phyloP scores from a whole-genome alignment of 2,888 invertebrate genomes.

The Eristalis intricaria region DNA sequence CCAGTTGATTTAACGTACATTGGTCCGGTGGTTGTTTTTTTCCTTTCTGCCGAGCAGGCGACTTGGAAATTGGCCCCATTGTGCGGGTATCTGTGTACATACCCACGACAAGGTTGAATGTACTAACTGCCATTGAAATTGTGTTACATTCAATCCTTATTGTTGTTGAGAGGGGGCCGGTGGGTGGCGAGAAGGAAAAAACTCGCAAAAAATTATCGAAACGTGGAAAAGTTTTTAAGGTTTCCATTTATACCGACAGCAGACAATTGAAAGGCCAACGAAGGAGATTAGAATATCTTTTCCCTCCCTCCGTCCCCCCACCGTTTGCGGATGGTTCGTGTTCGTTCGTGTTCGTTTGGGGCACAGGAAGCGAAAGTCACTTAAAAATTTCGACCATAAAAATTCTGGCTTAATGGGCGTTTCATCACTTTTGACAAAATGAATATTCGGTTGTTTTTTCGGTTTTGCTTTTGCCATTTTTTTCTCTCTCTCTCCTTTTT shows the following conservation, averaged over 20 bases:
- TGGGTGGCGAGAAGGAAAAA: neutral
- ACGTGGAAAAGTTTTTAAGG: constrained; percentile 26
- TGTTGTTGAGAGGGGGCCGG: neutral
- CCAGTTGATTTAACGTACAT: constrained; percentile 61
- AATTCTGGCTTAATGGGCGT: constrained; percentile 29
- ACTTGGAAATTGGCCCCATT: constrained; percentile 11
- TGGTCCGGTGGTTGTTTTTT: constrained; percentile 13
- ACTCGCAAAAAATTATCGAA: constrained; percentile 47
- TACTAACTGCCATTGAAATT: neutral
- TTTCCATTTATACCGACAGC: constrained; percentile 22
- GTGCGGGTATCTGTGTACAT: neutral
- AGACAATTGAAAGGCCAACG: constrained; percentile 12
- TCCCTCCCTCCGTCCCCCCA: no score
- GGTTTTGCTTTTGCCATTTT: neutral
- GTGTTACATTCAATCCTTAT: no score
- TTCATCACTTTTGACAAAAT: constrained; percentile 37
- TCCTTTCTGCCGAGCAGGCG: neutral
- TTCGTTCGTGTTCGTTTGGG: no score
- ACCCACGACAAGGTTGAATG: neutral
- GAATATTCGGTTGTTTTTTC: neutral
- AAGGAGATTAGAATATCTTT: neutral
- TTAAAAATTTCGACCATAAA: constrained; percentile 42
- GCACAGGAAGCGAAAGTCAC: constrained; percentile 33
- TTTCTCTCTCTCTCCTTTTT: neutral
- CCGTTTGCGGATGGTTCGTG: no score